Conservation (phyloP, 2,888 invertebrate species). For the Unio pictorum region DNA sequence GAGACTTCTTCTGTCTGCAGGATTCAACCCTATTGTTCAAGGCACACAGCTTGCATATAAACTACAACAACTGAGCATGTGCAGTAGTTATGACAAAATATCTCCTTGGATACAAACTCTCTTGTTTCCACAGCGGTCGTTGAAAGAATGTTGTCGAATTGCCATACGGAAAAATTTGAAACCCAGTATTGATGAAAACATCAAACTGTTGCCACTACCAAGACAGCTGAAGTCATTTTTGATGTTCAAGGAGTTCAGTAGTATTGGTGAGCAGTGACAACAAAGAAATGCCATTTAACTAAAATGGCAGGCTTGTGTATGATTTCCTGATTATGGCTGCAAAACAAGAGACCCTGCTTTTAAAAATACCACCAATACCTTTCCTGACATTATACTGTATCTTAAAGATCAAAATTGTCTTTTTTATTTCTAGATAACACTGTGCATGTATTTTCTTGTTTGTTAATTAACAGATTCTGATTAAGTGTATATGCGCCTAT, state of each 20-base stretch:
- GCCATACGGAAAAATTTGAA: slow-evolving; percentile 43
- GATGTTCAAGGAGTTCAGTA: slow-evolving; percentile 38
- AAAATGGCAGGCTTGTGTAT: too few relatives aligned
- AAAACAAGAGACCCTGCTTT: too few relatives aligned
- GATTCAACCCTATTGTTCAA: slow-evolving; percentile 50
- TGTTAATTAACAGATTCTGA: too few relatives aligned
- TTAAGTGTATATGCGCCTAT: too few relatives aligned
- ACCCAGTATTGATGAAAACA: slow-evolving; percentile 47
- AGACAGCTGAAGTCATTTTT: slow-evolving; percentile 41
- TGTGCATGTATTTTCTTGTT: too few relatives aligned
- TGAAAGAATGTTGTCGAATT: slow-evolving; percentile 55
- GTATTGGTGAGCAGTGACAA: too few relatives aligned
- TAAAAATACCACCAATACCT: too few relatives aligned
- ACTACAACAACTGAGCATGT: slow-evolving; percentile 56
- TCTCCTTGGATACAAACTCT: slow-evolving; percentile 56
- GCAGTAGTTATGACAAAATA: slow-evolving; percentile 61
- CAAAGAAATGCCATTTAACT: too few relatives aligned
- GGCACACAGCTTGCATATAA: slow-evolving; percentile 46
- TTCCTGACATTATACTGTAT: too few relatives aligned
- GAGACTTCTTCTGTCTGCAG: slow-evolving; percentile 57
- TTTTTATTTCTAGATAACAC: too few relatives aligned
- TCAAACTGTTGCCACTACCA: slow-evolving; percentile 51
- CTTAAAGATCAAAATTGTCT: too few relatives aligned
- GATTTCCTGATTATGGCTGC: too few relatives aligned
- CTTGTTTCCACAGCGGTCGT: slow-evolving; percentile 52